phyloP scores from a whole-genome alignment of 2,113 vertebrate species.

The Clarias magur region DNA sequence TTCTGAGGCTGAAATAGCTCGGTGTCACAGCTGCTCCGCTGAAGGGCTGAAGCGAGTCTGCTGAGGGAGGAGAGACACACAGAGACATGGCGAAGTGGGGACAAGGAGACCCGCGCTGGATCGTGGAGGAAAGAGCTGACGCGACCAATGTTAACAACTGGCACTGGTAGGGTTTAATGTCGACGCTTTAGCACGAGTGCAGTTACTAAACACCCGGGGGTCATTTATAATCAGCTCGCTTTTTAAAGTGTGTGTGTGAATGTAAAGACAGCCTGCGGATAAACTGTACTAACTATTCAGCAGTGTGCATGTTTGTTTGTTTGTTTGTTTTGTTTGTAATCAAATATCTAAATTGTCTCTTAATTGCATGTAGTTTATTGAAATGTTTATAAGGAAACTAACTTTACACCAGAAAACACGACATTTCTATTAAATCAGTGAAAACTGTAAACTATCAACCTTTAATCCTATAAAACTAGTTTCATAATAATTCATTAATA shows the following conservation, averaged over 20 bases:
- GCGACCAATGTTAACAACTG: constrained; percentile 89
- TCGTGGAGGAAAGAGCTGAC: constrained; percentile 85
- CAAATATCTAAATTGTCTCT: not conserved
- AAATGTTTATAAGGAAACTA: not conserved
- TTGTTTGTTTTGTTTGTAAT: not conserved
- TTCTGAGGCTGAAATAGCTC: not conserved
- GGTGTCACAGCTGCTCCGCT: not conserved
- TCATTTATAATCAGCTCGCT: not conserved
- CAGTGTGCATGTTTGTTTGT: not conserved
- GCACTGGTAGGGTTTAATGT: constrained; percentile 77
- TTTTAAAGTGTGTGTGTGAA: not conserved
- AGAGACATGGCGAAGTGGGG: constrained; percentile 83
- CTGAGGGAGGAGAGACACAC: not conserved
- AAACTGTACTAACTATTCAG: not conserved
- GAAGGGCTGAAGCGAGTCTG: no score
- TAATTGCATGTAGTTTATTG: not conserved
- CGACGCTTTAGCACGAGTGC: not conserved
- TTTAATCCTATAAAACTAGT: not conserved
- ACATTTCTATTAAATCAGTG: not conserved
- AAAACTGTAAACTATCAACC: not conserved
- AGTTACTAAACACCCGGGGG: not conserved
- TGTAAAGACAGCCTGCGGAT: not conserved
- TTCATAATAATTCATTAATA: not conserved
- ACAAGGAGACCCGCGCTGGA: constrained; percentile 86
- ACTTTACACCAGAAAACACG: not conserved